Conservation (phyloP, 2,113 vertebrate genomes). For the Montifringilla adamsi region DNA sequence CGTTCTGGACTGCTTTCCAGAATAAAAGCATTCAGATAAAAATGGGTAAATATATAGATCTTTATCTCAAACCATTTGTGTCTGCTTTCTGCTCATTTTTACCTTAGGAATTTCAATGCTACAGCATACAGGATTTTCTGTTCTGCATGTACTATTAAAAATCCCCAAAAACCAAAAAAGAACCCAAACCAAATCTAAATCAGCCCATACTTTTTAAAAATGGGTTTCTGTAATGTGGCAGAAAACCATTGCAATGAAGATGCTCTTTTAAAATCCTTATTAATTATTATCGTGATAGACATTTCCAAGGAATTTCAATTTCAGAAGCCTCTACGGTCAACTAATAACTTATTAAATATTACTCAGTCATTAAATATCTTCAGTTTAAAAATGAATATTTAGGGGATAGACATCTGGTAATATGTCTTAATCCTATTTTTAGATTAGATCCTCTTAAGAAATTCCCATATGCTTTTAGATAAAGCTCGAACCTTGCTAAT, state of each 20-base stretch:
- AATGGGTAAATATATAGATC: not conserved
- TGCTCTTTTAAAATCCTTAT: slow-evolving; percentile 61
- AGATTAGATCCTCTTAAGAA: slow-evolving; percentile 68
- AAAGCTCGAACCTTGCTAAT: slow-evolving; percentile 53
- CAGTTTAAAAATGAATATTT: slow-evolving; percentile 76
- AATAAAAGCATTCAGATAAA: not conserved
- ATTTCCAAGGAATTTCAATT: slow-evolving; percentile 67
- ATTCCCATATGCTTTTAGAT: slow-evolving; percentile 59
- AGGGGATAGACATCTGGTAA: slow-evolving; percentile 73
- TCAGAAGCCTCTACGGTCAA: slow-evolving; percentile 66
- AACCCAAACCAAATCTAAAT: not conserved
- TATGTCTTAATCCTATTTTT: slow-evolving; percentile 72
- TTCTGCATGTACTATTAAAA: not conserved
- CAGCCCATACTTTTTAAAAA: slow-evolving; percentile 11
- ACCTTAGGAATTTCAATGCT: not conserved
- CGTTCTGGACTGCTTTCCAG: not conserved
- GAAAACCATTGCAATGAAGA: slow-evolving; percentile 47
- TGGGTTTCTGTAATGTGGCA: slow-evolving; percentile 24
- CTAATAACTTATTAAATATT: slow-evolving; percentile 73
- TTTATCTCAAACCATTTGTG: not conserved
- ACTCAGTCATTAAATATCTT: slow-evolving; percentile 77
- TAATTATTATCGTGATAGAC: slow-evolving; percentile 67
- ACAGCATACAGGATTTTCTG: not conserved
- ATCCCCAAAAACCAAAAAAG: fast-evolving
- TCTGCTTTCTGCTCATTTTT: not conserved